Evolutionary conservation across 1,140 invertebrate genomes (phyloP).

Genomic region (Drosophila saltans): DNA sequence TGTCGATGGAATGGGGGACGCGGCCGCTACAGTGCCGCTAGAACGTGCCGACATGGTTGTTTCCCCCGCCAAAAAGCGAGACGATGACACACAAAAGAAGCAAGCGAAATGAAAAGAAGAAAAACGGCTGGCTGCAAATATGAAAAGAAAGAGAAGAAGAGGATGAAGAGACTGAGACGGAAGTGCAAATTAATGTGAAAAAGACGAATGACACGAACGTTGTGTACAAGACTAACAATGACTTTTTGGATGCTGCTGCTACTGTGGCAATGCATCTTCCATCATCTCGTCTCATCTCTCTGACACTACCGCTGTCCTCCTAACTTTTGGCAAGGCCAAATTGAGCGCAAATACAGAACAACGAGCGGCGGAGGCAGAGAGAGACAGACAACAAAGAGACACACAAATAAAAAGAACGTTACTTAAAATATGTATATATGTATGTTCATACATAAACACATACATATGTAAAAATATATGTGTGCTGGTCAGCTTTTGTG

Average conservation of each 20-base stretch:
- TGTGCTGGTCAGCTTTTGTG: constrained; percentile 25
- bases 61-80: not conserved
- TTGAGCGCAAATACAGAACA: constrained; percentile 25
- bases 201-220: constrained; percentile 46
- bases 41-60: constrained; percentile 65
- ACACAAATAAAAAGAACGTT: constrained; percentile 49
- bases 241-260: constrained; percentile 37
- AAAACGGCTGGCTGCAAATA: constrained; percentile 4
- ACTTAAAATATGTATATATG: constrained; percentile 24
- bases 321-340: constrained; percentile 45
- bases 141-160: constrained; percentile 16
- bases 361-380: constrained; percentile 42
- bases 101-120: constrained; percentile 34
- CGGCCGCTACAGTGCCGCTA: constrained; percentile 40
- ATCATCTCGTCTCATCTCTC: no score
- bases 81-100: constrained; percentile 10
- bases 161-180: constrained; percentile 34
- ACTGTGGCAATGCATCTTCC: no score
- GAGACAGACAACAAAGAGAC: constrained; percentile 56
- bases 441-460: not conserved
- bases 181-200: constrained; percentile 66
- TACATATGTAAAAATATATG: constrained; percentile 4
- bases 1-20: constrained; percentile 44
- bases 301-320: not conserved
- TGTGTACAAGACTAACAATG: constrained; percentile 29